phyloP scores from a whole-genome alignment of 1,140 invertebrate genomes.

The Helicoverpa armigera region DNA sequence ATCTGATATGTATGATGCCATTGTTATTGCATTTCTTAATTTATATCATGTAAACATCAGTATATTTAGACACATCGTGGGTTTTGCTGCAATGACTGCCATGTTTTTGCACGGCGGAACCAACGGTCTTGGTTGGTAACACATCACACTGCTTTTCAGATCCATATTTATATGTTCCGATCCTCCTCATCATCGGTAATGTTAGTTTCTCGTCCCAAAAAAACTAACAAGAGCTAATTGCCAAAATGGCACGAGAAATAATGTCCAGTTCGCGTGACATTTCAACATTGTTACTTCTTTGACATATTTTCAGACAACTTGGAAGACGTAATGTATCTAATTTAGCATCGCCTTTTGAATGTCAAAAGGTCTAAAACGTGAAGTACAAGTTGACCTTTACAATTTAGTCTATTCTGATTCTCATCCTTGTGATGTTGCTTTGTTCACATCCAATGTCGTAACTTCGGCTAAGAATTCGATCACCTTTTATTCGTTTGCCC shows the following conservation, averaged over 20 bases:
- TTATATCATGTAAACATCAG: conserved; percentile 24
- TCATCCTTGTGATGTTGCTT: background rate
- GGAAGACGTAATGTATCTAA: conserved; percentile 6
- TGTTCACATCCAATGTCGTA: background rate
- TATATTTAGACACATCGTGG: background rate
- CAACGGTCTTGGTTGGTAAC: too few relatives aligned
- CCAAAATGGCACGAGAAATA: background rate
- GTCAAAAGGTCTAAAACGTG: conserved; percentile 25
- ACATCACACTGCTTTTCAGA: too few relatives aligned
- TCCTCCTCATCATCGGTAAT: too few relatives aligned
- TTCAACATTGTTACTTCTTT: too few relatives aligned
- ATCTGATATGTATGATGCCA: conserved; percentile 33
- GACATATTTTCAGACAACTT: too few relatives aligned
- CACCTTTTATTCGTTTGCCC: background rate
- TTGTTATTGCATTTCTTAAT: conserved; percentile 34
- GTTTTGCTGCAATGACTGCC: background rate
- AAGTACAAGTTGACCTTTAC: conserved; percentile 20
- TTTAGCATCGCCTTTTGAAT: conserved; percentile 20
- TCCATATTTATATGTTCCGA: too few relatives aligned
- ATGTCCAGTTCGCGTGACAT: too few relatives aligned
- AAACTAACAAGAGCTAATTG: background rate
- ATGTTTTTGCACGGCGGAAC: background rate
- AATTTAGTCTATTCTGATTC: conserved; percentile 1
- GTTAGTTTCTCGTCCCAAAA: background rate
- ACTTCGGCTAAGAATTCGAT: background rate